Percentiles rank a stretch among this genome's conserved stretches.
These are phyloP conservation scores for Lymantria monacha DNA, from an alignment of 2,888 invertebrate genomes.

Conservation along the genomic window DNA sequence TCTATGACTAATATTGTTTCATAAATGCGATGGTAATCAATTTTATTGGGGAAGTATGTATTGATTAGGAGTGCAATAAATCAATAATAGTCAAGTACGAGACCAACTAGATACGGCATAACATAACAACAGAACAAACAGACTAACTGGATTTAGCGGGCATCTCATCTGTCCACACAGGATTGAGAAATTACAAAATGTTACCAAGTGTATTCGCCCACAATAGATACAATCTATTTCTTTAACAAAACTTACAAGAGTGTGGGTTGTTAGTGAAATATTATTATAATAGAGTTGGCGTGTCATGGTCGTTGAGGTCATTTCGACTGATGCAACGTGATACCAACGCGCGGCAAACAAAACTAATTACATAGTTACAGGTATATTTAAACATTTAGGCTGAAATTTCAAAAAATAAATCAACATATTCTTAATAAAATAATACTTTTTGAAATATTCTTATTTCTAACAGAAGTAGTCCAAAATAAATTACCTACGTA, in stretches of 20 bases:
- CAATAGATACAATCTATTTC: constrained; percentile 17
- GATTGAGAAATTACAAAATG: neutral
- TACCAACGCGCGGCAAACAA: neutral
- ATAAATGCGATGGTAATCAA: too few species aligned
- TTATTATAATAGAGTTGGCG: constrained; percentile 25
- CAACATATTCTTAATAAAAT: too few species aligned
- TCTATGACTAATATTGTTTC: too few species aligned
- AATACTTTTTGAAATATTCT: too few species aligned
- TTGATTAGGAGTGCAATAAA: too few species aligned
- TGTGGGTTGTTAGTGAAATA: constrained; percentile 28
- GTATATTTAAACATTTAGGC: neutral
- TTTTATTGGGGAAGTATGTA: too few species aligned
- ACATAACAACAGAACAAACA: neutral
- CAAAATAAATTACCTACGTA: too few species aligned
- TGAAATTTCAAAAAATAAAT: too few species aligned
- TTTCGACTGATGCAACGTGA: constrained; percentile 23
- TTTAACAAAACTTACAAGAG: constrained; percentile 23
- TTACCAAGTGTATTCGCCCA: constrained; percentile 10
- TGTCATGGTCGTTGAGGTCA: constrained; percentile 31
- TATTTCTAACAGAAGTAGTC: too few species aligned
- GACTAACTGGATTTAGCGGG: neutral
- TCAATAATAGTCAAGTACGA: too few species aligned
- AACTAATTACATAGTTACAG: constrained; percentile 17
- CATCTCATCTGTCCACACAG: neutral
- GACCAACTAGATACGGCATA: too few species aligned